phyloP scores from a whole-genome alignment of 2,888 invertebrate species.

The Beris chalybata region DNA sequence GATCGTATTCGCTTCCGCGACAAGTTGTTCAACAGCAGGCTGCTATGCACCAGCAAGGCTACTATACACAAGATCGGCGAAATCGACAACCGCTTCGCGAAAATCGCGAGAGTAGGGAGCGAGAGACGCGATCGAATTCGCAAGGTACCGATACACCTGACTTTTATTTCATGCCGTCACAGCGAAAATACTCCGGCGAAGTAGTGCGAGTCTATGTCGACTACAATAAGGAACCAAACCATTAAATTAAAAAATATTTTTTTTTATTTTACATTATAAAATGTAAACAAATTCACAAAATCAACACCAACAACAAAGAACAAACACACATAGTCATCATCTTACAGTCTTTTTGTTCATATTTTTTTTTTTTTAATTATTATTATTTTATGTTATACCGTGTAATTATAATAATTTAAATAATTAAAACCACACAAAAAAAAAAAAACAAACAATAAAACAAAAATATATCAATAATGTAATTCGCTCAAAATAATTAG shows the following conservation, averaged over 20 bases:
- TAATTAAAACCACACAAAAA: neutral
- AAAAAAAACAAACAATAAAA: neutral
- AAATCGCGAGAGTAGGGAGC: slow-evolving; percentile 45
- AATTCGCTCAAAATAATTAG: slow-evolving; percentile 2
- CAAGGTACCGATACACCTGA: slow-evolving; percentile 63
- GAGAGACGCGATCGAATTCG: slow-evolving; percentile 43
- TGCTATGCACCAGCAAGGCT: slow-evolving; percentile 53
- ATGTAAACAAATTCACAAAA: slow-evolving; percentile 26
- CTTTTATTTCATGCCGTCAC: slow-evolving; percentile 95
- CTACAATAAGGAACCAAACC: slow-evolving; percentile 70
- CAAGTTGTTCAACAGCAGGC: slow-evolving; percentile 45
- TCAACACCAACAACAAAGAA: neutral
- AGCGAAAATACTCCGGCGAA: slow-evolving; percentile 90
- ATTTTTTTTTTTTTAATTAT: slow-evolving; percentile 19
- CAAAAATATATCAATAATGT: slow-evolving; percentile 3
- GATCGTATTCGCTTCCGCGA: slow-evolving; percentile 77
- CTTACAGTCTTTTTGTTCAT: slow-evolving; percentile 19
- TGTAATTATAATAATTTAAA: neutral
- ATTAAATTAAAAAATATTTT: slow-evolving; percentile 47
- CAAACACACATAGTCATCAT: slow-evolving; percentile 26
- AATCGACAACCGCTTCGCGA: slow-evolving; percentile 45
- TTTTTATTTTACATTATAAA: neutral
- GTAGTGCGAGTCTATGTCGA: slow-evolving; percentile 82
- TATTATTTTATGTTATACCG: slow-evolving; percentile 9
- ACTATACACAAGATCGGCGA: slow-evolving; percentile 61